Conservation (phyloP, 2,888 invertebrate species). For the Tetragonisca angustula region DNA sequence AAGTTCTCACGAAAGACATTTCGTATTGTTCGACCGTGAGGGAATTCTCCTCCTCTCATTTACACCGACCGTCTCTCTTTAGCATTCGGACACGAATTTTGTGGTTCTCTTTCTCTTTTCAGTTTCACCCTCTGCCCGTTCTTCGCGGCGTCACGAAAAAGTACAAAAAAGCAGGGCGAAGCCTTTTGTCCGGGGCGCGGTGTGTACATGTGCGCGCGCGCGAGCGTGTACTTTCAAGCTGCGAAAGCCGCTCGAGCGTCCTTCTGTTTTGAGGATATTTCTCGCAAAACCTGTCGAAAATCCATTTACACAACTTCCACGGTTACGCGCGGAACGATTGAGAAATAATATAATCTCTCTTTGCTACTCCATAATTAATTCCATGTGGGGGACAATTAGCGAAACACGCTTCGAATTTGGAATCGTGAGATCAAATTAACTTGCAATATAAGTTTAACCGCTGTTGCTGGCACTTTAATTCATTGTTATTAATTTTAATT, state of each 20-base stretch:
- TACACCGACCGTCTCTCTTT: background rate
- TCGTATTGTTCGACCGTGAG: conserved; percentile 40
- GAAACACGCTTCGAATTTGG: too few species aligned
- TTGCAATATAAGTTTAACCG: too few species aligned
- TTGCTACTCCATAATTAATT: too few species aligned
- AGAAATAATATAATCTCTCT: too few species aligned
- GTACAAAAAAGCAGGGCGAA: conserved; percentile 25
- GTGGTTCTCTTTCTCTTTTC: background rate
- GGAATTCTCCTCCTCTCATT: conserved; percentile 16
- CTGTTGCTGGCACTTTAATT: too few species aligned
- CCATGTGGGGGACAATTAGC: too few species aligned
- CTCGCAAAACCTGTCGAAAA: conserved; percentile 37
- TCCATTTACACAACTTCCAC: conserved; percentile 23
- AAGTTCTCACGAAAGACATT: conserved; percentile 52
- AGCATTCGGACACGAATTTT: conserved; percentile 1
- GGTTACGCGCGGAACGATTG: too few species aligned
- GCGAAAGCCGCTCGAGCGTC: conserved; percentile 49
- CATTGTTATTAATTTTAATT: too few species aligned
- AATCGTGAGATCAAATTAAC: too few species aligned
- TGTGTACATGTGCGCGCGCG: background rate
- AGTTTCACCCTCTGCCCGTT: background rate
- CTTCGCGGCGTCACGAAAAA: conserved; percentile 16
- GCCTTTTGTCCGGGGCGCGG: conserved; percentile 45
- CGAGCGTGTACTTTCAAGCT: background rate
- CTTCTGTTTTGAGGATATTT: conserved; percentile 52